A percentile compares a stretch with the other conserved stretches of the same genome.
Conservation (phyloP, 2,797 vertebrate genomes). For the Harpagifer antarcticus region DNA sequence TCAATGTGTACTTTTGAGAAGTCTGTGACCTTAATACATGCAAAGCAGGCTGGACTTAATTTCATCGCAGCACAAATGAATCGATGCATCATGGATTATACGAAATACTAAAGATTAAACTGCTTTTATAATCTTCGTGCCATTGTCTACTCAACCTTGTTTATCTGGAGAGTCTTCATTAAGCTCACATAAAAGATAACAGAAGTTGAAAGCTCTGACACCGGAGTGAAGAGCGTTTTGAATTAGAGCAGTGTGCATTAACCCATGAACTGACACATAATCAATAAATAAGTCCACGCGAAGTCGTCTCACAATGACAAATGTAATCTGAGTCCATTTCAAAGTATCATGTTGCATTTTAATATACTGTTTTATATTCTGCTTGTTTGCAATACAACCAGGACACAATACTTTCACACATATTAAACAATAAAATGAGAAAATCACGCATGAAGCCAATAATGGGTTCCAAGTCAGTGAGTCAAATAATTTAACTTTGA, state of each 20-base stretch:
- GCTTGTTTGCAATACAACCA: not conserved
- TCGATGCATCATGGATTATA: slow-evolving; percentile 7
- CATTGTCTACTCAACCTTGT: not conserved
- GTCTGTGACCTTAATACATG: slow-evolving; percentile 4
- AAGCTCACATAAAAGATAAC: slow-evolving; percentile 34
- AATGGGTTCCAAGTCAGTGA: not conserved
- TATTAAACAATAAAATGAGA: slow-evolving; percentile 3
- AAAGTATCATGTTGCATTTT: slow-evolving; percentile 1
- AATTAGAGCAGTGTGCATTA: slow-evolving; percentile 23
- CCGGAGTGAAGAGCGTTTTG: slow-evolving; percentile 22
- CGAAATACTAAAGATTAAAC: slow-evolving; percentile 35
- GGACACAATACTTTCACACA: not conserved
- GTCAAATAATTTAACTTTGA: slow-evolving; percentile 13
- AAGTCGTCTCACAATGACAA: slow-evolving; percentile 32
- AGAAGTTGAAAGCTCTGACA: slow-evolving; percentile 22
- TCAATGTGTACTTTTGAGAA: not conserved
- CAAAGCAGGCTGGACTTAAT: slow-evolving; percentile 15
- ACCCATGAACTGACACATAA: slow-evolving; percentile 28
- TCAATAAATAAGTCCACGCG: slow-evolving; percentile 24
- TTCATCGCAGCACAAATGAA: not conserved
- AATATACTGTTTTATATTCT: slow-evolving; percentile 15
- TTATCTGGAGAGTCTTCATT: slow-evolving; percentile 45
- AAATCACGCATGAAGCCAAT: not conserved
- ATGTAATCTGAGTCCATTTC: slow-evolving; percentile 12
- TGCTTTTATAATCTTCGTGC: not conserved